A percentile compares a stretch with the other conserved stretches of the same genome.
phyloP scores from a whole-genome alignment of 2,113 vertebrate species.

The Apodemus speciosus region DNA sequence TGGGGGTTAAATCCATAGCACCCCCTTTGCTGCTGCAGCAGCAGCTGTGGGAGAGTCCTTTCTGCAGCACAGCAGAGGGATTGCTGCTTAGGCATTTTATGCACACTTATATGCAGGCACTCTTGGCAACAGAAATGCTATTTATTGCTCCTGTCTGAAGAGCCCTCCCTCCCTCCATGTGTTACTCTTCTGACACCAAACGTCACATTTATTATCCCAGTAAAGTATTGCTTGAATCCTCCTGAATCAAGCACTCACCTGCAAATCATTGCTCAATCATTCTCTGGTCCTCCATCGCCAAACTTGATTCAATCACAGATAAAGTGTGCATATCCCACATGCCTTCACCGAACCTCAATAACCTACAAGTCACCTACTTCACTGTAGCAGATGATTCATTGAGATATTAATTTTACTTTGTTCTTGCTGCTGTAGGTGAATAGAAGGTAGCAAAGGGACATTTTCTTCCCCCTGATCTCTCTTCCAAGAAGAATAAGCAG shows the following conservation, averaged over 20 bases:
- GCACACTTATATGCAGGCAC: slow-evolving; percentile 43
- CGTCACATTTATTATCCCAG: slow-evolving; percentile 57
- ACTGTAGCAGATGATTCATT: slow-evolving; percentile 70
- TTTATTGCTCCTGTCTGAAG: slow-evolving; percentile 63
- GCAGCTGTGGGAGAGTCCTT: slow-evolving; percentile 34
- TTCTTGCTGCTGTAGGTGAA: slow-evolving; percentile 61
- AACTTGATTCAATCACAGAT: slow-evolving; percentile 58
- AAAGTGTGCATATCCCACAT: slow-evolving; percentile 27
- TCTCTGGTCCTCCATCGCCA: slow-evolving; percentile 38
- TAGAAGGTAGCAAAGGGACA: slow-evolving; percentile 49
- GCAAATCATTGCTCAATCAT: slow-evolving; percentile 69
- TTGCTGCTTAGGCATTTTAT: slow-evolving; percentile 64
- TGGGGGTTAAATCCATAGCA: slow-evolving; percentile 53
- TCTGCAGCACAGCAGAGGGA: slow-evolving; percentile 11
- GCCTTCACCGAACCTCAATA: slow-evolving; percentile 58
- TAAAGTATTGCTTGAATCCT: slow-evolving; percentile 60
- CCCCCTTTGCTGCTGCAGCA: slow-evolving; percentile 13
- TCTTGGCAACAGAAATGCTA: slow-evolving; percentile 59
- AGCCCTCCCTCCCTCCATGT: slow-evolving; percentile 48
- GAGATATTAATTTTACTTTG: slow-evolving; percentile 71
- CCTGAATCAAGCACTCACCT: slow-evolving; percentile 61
- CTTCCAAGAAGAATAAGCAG: slow-evolving; percentile 53
- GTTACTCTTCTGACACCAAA: slow-evolving; percentile 63
- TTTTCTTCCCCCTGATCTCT: slow-evolving; percentile 36
- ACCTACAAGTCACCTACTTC: slow-evolving; percentile 73